Conservation (phyloP, 2,797 vertebrate genomes). For the Gymnodraco acuticeps region DNA sequence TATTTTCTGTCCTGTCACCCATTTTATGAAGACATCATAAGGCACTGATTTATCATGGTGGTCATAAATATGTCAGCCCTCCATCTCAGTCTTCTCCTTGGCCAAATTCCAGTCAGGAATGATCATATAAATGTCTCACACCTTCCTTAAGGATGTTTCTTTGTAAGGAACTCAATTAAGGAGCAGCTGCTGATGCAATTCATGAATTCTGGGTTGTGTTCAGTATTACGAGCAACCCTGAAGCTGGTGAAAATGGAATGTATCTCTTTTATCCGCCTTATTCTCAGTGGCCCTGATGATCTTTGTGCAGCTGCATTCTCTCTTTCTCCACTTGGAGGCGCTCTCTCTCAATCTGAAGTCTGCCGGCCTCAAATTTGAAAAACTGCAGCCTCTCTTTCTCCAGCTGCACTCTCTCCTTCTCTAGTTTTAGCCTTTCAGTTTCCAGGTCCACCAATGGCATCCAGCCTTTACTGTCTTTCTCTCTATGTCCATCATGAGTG, state of each 20-base stretch:
- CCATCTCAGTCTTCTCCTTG: constrained; percentile 27
- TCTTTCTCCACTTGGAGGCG: constrained; percentile 95
- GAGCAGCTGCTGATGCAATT: constrained; percentile 22
- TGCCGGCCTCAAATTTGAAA: constrained; percentile 91
- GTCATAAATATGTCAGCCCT: constrained; percentile 34
- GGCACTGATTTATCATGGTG: constrained; percentile 51
- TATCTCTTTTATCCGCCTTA: background rate
- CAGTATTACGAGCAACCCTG: background rate
- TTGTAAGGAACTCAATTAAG: constrained; percentile 5
- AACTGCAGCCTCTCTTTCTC: constrained; percentile 95
- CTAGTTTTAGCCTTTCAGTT: constrained; percentile 90
- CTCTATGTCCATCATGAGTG: constrained; percentile 72
- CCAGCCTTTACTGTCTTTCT: constrained; percentile 82
- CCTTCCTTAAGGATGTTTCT: constrained; percentile 2
- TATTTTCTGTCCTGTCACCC: constrained; percentile 6
- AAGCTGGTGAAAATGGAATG: constrained; percentile 3
- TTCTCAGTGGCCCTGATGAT: constrained; percentile 55
- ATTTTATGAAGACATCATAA: constrained; percentile 45
- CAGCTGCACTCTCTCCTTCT: constrained; percentile 92
- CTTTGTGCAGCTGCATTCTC: constrained; percentile 83
- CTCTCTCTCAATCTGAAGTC: constrained; percentile 94
- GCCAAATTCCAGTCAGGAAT: constrained; percentile 21
- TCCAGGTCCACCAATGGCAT: constrained; percentile 88
- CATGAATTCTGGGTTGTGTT: constrained; percentile 12
- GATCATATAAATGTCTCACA: background rate